Evolutionary conservation across 2,113 vertebrate genomes (phyloP), one percentile per base, ranked within the genome.

Genomic region (Salminus brasiliensis): DNA sequence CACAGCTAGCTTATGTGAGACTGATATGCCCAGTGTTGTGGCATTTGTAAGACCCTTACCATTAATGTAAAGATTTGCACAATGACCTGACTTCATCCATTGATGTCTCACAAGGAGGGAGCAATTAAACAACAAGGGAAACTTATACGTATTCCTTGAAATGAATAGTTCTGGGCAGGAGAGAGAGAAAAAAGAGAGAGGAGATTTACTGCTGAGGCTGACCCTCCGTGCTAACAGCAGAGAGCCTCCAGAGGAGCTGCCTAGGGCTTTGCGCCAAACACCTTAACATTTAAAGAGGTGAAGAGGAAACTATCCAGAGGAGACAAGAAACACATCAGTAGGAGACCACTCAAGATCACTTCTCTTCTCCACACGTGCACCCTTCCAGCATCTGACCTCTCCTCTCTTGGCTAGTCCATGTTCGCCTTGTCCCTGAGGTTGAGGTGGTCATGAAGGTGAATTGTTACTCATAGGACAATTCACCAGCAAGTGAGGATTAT

Each of bases 231-330:
- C 91, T 84, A 92, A 55, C 66, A 87, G 89, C 91, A 88, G 88
- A 65, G 62, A 81, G 88, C 91, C 95, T 96, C 94, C 94, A 94
- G 93, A 89, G 89, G 93, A 95, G 94, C 53, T 93, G 94, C 90
- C 90, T 94, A 90, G 90, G 94, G 95, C 95, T 92, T 87, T 88
- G 89, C 82, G 94, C 95, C 95, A 96, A 97, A 90, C 88, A 93
- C 94, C 89, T 94, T 96, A 96, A 97, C 96, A 96, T 96, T 97
- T 97, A 96, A 98, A 95, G 96, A 97, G 96, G 96, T 97, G 97
- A 94, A 93, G 95, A 93, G 95, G 96, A 98, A 96, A 95, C 93
- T 95, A 91, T 93, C 95, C 96, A 98, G 96, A 95, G 93, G 92
- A 94, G 95, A 94, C 91, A 94, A 91, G 91, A 89, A 92, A 89